Conservation (phyloP, 1,140 invertebrate species). For the Radopholus similis region DNA sequence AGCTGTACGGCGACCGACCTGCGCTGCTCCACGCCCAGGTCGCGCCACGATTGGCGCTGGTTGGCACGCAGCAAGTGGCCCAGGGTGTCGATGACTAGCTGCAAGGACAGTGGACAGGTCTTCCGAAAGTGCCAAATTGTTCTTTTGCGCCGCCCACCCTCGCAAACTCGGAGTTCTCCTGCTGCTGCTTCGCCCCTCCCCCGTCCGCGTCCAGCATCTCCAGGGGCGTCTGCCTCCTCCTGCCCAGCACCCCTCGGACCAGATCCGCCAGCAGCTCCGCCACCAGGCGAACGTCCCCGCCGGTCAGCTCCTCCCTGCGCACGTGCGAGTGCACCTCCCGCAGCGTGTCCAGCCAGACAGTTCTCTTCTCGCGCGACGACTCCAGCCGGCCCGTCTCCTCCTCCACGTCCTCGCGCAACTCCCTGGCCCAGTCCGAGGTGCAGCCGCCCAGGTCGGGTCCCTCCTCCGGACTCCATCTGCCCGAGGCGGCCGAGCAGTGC, state of each 20-base stretch:
- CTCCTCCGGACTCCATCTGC: neutral
- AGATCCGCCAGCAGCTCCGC: neutral
- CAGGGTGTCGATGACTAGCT: constrained; percentile 1
- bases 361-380: neutral
- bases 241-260: neutral
- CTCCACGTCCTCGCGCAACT: constrained; percentile 13
- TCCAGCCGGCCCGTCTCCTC: neutral
- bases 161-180: neutral
- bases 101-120: neutral
- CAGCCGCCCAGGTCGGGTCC: constrained; percentile 12
- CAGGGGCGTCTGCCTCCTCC: neutral
- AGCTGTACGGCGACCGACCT: neutral
- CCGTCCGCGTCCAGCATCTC: neutral
- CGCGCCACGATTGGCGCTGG: neutral
- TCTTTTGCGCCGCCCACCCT: neutral
- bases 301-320: neutral
- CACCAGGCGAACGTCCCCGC: neutral
- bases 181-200: neutral
- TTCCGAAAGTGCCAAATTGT: too few relatives aligned
- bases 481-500: neutral
- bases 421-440: constrained; percentile 2
- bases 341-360: neutral
- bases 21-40: constrained; percentile 1
- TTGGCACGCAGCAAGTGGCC: constrained; percentile 6
- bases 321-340: constrained; percentile 1